phyloP scores from a whole-genome alignment of 2,888 invertebrate genomes.

The Idaea straminata region DNA sequence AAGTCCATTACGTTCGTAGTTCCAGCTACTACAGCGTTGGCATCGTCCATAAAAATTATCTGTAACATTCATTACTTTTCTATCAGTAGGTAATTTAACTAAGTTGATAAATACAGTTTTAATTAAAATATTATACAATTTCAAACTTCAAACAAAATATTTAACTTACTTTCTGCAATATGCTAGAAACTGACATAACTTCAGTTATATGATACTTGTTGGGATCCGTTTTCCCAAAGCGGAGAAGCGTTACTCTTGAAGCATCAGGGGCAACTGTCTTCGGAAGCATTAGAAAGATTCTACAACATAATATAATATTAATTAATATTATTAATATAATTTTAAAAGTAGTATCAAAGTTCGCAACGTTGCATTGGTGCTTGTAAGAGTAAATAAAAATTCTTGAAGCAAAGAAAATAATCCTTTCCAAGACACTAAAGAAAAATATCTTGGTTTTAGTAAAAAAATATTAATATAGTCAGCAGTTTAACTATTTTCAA shows the following conservation, averaged over 20 bases:
- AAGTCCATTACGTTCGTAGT: slow-evolving; percentile 73
- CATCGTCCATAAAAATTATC: slow-evolving; percentile 75
- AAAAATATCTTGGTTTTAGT: no score
- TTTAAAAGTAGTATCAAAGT: no score
- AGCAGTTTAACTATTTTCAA: no score
- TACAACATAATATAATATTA: slow-evolving; percentile 25
- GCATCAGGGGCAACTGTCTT: slow-evolving; percentile 46
- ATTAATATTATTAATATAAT: no score
- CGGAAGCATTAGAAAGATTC: slow-evolving; percentile 47
- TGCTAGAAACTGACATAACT: slow-evolving; percentile 39
- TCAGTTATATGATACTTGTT: slow-evolving; percentile 54
- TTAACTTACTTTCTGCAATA: slow-evolving; percentile 46
- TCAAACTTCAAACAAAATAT: no score
- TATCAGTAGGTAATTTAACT: no score
- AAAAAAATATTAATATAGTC: no score
- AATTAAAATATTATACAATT: not conserved
- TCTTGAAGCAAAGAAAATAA: no score
- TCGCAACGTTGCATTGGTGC: no score
- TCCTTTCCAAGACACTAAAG: no score
- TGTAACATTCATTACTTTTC: slow-evolving; percentile 27
- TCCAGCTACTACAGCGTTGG: slow-evolving; percentile 67
- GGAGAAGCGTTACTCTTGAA: slow-evolving; percentile 73
- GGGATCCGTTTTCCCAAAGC: slow-evolving; percentile 73
- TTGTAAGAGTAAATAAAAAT: no score
- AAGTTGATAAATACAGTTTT: not conserved